Evolutionary conservation across 2,797 vertebrate genomes (phyloP).

Genomic region (Miichthys miiuy): DNA sequence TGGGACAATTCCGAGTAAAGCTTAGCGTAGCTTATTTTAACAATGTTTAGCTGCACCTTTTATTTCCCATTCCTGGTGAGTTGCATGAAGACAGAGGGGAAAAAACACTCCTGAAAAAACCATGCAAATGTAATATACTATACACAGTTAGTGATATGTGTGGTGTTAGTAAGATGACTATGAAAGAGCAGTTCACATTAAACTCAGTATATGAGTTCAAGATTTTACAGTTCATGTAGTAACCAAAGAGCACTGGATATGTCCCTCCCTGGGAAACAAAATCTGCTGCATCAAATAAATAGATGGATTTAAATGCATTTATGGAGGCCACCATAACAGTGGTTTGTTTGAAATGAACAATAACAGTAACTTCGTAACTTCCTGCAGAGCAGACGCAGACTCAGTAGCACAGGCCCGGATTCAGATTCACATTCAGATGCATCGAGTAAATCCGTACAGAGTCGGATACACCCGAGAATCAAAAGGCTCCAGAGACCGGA

Average conservation of each 20-base stretch:
- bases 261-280: slow-evolving; percentile 12
- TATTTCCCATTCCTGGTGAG: slow-evolving; percentile 28
- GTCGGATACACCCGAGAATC: too few relatives aligned
- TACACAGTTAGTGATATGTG: not conserved
- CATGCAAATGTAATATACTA: slow-evolving; percentile 19
- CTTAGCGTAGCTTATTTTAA: slow-evolving; percentile 44
- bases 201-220: slow-evolving; percentile 5
- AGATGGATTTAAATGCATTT: slow-evolving; percentile 9
- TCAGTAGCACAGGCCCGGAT: too few relatives aligned
- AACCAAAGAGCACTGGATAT: not conserved
- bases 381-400: too few relatives aligned
- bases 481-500: too few relatives aligned
- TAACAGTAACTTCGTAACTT: not conserved
- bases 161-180: slow-evolving; percentile 18
- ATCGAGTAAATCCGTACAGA: too few relatives aligned
- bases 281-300: slow-evolving; percentile 17
- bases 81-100: not conserved
- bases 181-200: not conserved
- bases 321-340: slow-evolving; percentile 9
- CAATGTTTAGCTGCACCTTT: slow-evolving; percentile 45
- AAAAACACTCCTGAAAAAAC: slow-evolving; percentile 30
- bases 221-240: slow-evolving; percentile 3
- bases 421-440: too few relatives aligned
- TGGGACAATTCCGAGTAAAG: slow-evolving; percentile 38
- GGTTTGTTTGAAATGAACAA: slow-evolving; percentile 24